A percentile compares a stretch with the other conserved stretches of the same genome.
phyloP scores from a whole-genome alignment of 1,140 invertebrate genomes.

The Drosophila obscura region DNA sequence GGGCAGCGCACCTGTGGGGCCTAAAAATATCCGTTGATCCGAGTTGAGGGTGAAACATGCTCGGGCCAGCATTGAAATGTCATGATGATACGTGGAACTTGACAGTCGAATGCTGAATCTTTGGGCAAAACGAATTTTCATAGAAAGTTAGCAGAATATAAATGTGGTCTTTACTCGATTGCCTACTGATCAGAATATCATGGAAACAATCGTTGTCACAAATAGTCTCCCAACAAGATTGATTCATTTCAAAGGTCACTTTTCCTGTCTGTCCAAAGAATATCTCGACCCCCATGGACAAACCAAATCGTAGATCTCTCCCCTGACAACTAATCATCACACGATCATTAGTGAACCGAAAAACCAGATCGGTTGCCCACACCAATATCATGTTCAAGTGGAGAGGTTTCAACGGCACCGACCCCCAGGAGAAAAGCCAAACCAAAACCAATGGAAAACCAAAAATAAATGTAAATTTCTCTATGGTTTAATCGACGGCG shows the following conservation, averaged over 20 bases:
- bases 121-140: slow-evolving; percentile 1
- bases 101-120: slow-evolving; percentile 32
- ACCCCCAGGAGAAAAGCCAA: background rate
- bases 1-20: slow-evolving; percentile 61
- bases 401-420: too few species aligned
- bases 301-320: too few species aligned
- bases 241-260: too few species aligned
- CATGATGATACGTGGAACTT: slow-evolving; percentile 6
- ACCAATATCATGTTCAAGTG: slow-evolving; percentile 56
- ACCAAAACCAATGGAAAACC: background rate
- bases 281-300: too few species aligned
- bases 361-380: background rate
- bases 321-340: slow-evolving; percentile 24
- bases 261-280: too few species aligned
- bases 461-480: slow-evolving; percentile 38
- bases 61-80: slow-evolving; percentile 46
- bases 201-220: too few species aligned
- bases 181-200: background rate
- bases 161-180: too few species aligned
- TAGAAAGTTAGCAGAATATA: too few species aligned
- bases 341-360: slow-evolving; percentile 39
- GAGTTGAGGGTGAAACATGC: slow-evolving; percentile 3
- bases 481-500: slow-evolving; percentile 60
- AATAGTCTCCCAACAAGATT: background rate
- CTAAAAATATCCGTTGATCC: slow-evolving; percentile 32